Conservation (phyloP, 2,888 invertebrate genomes). For the Tipula lateralis region DNA sequence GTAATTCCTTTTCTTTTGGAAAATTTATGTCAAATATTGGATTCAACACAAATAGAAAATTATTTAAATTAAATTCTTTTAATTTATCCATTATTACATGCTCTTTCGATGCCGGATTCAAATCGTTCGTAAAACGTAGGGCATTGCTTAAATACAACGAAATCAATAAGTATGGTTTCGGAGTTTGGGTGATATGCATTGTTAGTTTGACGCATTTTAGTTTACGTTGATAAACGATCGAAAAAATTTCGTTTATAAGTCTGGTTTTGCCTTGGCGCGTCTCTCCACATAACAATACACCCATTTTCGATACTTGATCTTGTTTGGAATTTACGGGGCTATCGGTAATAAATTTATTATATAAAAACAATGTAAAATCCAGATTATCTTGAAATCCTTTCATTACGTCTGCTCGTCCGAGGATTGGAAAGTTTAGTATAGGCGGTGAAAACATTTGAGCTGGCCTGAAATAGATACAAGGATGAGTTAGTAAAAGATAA, state of each 20-base stretch:
- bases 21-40: slow-evolving; percentile 52
- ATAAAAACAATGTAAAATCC: not conserved
- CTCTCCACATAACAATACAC: slow-evolving; percentile 4
- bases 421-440: slow-evolving; percentile 47
- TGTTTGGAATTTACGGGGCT: slow-evolving; percentile 30
- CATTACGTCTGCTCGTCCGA: slow-evolving; percentile 53
- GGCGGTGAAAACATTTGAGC: slow-evolving; percentile 35
- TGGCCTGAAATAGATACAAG: not conserved
- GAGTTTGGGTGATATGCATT: slow-evolving; percentile 35
- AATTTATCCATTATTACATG: slow-evolving; percentile 44
- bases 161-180: slow-evolving; percentile 46
- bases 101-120: slow-evolving; percentile 45
- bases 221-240: slow-evolving; percentile 45
- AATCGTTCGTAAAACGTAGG: slow-evolving; percentile 43
- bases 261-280: slow-evolving; percentile 57
- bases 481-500: not conserved
- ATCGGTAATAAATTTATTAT: not conserved
- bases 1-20: slow-evolving; percentile 30
- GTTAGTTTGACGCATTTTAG: slow-evolving; percentile 40
- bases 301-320: slow-evolving; percentile 41
- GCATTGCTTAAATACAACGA: slow-evolving; percentile 48
- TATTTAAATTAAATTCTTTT: slow-evolving; percentile 38
- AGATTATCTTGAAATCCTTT: slow-evolving; percentile 31
- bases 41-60: slow-evolving; percentile 50
- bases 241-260: slow-evolving; percentile 55